Base-by-base conservation (phyloP, 2,888 invertebrate species). In the Scelioninae gen. 2 region DNA sequence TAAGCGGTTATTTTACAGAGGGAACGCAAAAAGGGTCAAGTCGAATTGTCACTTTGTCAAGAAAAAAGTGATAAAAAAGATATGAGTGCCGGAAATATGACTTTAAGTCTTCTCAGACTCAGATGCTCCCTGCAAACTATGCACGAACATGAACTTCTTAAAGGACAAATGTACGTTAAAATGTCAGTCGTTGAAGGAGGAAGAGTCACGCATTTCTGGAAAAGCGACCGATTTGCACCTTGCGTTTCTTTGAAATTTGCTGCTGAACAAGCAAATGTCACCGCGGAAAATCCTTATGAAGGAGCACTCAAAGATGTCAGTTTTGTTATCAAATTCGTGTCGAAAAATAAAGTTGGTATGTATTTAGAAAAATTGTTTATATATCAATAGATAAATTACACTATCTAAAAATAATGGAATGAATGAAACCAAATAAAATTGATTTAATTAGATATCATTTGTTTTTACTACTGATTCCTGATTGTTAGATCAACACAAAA, bases 211-310 rank as follows among this genome's bases (percentile, higher is more conserved):
- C 87, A 87, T 64, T 87, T 88, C 74, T 92, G 94, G 93, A 93
- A 93, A 83, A 93, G 93, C 77, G 90, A 91, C 78, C 88, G 90
- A 75, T 94, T 94, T 84, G 87, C 88, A 11, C 93, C 94, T 3
- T 91, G 93, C 2, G 91, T 94, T 67, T 92, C 93, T n/a, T 90
- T 92, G 79, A 91, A 92, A 85, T 92, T 93, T 88, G 91, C 92
- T 78, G 89, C 90, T 0, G 91, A 90, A 78, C 88, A 90, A 5
- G 89, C 92, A 0, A 90, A 89, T 16, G 89, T 92, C 16, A 88
- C 90, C 77, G 88, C 91, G 46, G 86, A 86, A 25, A 89, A 89
- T 75, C 89, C 92, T 3, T 90, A 89, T 83, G 90, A 90, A 79
- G 90, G 89, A 15, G 91, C 89, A 72, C 84, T 92, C 67, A 88